Evolutionary conservation across 1,140 invertebrate genomes (phyloP).

Genomic region (Xylocopa sonorina): DNA sequence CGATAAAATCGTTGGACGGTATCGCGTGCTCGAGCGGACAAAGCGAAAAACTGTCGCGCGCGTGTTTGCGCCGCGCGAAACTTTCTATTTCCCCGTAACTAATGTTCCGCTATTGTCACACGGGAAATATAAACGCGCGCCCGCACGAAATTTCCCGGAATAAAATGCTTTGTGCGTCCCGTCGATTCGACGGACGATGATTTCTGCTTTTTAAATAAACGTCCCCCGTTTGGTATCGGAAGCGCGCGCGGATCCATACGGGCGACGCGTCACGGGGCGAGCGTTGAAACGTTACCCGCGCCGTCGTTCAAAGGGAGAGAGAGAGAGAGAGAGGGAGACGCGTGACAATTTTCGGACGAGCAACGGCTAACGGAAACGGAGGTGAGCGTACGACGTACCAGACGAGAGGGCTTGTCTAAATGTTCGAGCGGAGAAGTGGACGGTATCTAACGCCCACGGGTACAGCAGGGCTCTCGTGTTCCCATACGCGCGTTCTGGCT

Average conservation of each 20-base stretch:
- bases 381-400: conserved; percentile 4
- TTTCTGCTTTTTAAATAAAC: neutral
- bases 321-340: too few relatives aligned
- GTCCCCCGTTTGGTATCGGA: neutral
- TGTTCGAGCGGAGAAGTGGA: conserved; percentile 31
- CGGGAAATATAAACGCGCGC: conserved; percentile 7
- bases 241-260: neutral
- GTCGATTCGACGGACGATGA: neutral
- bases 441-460: conserved; percentile 47
- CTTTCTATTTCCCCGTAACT: neutral
- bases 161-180: neutral
- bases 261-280: too few relatives aligned
- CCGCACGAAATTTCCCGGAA: neutral
- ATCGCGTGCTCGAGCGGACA: neutral
- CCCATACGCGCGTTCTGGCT: conserved; percentile 17
- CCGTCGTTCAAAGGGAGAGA: too few relatives aligned
- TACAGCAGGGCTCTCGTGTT: conserved; percentile 31
- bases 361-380: neutral
- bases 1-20: conserved; percentile 14
- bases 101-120: conserved; percentile 14
- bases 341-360: conserved; percentile 19
- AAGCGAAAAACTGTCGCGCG: conserved; percentile 17
- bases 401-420: conserved; percentile 36
- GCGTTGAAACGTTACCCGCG: too few relatives aligned
- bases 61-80: conserved; percentile 3